These are phyloP conservation scores for Paraescarpia echinospica DNA, from an alignment of 1,140 invertebrate species.

Conservation along the genomic window DNA sequence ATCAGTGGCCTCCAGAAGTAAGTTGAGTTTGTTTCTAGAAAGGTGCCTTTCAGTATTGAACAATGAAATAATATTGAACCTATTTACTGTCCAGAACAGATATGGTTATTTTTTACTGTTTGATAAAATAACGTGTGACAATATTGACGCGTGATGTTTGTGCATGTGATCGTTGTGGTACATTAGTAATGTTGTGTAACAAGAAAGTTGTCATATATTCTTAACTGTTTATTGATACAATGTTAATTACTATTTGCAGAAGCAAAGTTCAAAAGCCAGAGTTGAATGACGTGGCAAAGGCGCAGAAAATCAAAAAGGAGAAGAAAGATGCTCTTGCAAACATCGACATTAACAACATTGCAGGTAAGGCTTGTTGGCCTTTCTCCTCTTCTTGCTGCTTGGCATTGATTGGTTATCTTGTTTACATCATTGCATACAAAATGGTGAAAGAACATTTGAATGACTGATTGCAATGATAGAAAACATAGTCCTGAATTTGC, in stretches of 20 bases:
- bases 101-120: no score
- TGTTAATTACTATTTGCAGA: neutral
- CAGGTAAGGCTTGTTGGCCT: conserved; percentile 52
- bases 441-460: no score
- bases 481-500: no score
- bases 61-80: no score
- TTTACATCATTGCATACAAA: no score
- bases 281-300: conserved; percentile 49
- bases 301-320: conserved; percentile 55
- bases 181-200: no score
- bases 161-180: no score
- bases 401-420: neutral
- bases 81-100: neutral
- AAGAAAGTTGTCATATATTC: neutral
- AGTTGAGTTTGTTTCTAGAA: conserved; percentile 3
- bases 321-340: conserved; percentile 62
- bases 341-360: conserved; percentile 64
- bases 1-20: conserved; percentile 16
- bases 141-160: no score
- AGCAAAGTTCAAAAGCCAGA: conserved; percentile 7
- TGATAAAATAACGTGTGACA: no score
- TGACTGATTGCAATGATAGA: no score
- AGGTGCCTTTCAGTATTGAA: neutral
- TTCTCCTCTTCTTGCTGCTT: neutral
- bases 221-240: neutral